phyloP scores from a whole-genome alignment of 2,797 vertebrate species.

The Molossus molossus region DNA sequence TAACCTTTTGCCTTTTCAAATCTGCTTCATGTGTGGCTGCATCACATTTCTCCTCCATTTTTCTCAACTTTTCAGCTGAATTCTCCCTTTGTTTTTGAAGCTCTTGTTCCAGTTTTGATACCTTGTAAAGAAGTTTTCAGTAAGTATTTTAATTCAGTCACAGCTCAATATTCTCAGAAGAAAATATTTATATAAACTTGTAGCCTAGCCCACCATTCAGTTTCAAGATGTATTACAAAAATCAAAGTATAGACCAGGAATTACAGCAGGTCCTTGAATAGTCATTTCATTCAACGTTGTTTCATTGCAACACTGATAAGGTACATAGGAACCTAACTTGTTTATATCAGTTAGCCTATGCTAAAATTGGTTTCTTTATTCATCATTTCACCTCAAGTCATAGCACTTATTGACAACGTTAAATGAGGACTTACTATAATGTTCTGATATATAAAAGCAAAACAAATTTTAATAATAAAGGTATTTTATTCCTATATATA shows the following conservation, averaged over 20 bases:
- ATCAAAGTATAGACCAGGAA: constrained; percentile 60
- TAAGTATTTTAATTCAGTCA: constrained; percentile 71
- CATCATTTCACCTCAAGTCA: background rate
- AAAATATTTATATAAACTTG: constrained; percentile 58
- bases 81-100: constrained; percentile 91
- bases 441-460: constrained; percentile 64
- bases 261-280: background rate
- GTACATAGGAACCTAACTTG: background rate
- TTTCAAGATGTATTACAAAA: constrained; percentile 38
- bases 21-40: constrained; percentile 89
- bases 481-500: constrained; percentile 42
- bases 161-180: constrained; percentile 63
- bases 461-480: constrained; percentile 57
- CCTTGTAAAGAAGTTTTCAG: constrained; percentile 87
- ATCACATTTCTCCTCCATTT: constrained; percentile 89
- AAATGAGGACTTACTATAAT: background rate
- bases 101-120: constrained; percentile 94
- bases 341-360: background rate
- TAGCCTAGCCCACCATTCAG: constrained; percentile 25
- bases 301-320: background rate
- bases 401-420: background rate
- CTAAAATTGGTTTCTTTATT: background rate
- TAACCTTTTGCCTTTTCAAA: constrained; percentile 89
- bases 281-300: background rate
- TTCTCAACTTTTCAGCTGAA: constrained; percentile 91